Percentiles rank a stretch among this genome's conserved stretches.
These are phyloP conservation scores for Bembecia ichneumoniformis DNA, from an alignment of 2,888 invertebrate genomes.

Conservation along the genomic window DNA sequence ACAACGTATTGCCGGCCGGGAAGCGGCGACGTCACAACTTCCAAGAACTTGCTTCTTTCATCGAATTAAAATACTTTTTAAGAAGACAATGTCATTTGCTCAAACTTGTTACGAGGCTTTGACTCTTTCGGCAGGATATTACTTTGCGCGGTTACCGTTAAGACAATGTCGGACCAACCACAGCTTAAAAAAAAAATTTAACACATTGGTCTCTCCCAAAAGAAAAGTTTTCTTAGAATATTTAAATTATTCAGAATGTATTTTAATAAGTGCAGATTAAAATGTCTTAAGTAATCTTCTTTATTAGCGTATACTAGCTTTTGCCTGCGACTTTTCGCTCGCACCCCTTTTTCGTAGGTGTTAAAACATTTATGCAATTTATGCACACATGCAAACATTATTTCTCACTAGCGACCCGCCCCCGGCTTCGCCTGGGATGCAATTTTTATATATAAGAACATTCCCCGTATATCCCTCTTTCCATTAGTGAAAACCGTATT, in stretches of 20 bases:
- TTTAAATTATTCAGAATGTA: too few species aligned
- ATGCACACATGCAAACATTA: too few species aligned
- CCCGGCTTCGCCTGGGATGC: too few species aligned
- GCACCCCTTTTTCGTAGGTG: too few species aligned
- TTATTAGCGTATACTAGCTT: conserved; percentile 1
- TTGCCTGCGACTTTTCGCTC: too few species aligned
- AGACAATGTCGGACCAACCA: conserved; percentile 11
- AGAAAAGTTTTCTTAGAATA: too few species aligned
- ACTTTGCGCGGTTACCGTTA: conserved; percentile 5
- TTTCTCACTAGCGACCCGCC: too few species aligned
- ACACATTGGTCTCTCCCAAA: too few species aligned
- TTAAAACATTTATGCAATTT: too few species aligned
- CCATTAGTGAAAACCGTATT: too few species aligned
- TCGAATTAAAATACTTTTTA: conserved; percentile 60
- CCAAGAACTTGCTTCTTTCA: conserved; percentile 38
- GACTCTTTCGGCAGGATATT: conserved; percentile 7
- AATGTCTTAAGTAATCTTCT: conserved; percentile 1
- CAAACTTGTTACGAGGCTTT: conserved; percentile 30
- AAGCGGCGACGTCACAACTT: conserved; percentile 29
- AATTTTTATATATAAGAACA: too few species aligned
- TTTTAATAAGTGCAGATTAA: not conserved
- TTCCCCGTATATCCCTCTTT: too few species aligned
- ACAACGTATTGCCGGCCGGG: conserved; percentile 53
- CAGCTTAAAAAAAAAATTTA: not conserved
- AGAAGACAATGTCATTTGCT: conserved; percentile 43